These are phyloP conservation scores for Dexiosoma caninum DNA, from an alignment of 2,888 invertebrate species.

Conservation along the genomic window DNA sequence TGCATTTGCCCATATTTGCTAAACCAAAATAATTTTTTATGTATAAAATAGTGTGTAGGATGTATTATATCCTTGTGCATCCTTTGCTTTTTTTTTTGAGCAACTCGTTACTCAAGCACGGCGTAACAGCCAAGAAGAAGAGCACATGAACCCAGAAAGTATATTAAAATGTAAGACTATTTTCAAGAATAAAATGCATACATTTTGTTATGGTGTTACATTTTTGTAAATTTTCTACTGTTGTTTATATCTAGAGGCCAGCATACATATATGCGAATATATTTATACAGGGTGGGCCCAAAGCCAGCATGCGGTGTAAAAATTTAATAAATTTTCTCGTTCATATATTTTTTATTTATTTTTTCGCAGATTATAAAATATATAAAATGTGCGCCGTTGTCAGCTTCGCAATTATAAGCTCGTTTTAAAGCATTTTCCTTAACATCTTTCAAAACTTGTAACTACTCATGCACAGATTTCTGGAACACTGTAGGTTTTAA, in stretches of 20 bases:
- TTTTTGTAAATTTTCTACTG: slow-evolving; percentile 28
- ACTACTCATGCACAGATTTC: too few relatives aligned
- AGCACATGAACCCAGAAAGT: not conserved
- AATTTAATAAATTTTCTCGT: too few relatives aligned
- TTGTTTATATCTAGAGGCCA: not conserved
- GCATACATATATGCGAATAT: not conserved
- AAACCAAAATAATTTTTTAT: not conserved
- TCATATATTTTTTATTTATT: too few relatives aligned
- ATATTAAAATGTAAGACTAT: slow-evolving; percentile 44
- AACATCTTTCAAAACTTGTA: too few relatives aligned
- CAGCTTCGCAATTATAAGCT: too few relatives aligned
- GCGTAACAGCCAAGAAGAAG: not conserved
- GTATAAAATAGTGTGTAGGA: slow-evolving; percentile 3
- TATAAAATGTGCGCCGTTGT: too few relatives aligned
- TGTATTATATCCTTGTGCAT: slow-evolving; percentile 37
- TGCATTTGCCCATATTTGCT: slow-evolving; percentile 28
- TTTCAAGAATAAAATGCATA: slow-evolving; percentile 43
- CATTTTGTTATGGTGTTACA: slow-evolving; percentile 52
- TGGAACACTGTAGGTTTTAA: too few relatives aligned
- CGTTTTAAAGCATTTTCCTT: too few relatives aligned
- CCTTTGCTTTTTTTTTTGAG: not conserved
- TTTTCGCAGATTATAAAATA: too few relatives aligned
- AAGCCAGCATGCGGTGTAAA: too few relatives aligned
- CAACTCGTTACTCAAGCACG: slow-evolving; percentile 26
- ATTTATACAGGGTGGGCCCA: too few relatives aligned